Conservation (phyloP, 2,797 vertebrate genomes). For the Neomorphus geoffroyi region DNA sequence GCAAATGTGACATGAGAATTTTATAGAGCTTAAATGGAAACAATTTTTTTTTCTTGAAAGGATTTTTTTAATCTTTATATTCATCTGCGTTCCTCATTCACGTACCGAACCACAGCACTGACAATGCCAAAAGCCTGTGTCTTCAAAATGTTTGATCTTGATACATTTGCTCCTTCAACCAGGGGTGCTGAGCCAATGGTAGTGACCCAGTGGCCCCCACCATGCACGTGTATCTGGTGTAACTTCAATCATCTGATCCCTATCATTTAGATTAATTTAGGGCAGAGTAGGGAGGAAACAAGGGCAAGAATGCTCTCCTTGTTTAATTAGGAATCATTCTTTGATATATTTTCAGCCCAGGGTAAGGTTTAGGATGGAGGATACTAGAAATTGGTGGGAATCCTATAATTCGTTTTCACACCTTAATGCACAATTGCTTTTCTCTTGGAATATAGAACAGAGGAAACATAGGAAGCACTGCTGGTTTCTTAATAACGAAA, state of each 20-base stretch:
- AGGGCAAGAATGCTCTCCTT: not conserved
- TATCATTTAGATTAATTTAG: not conserved
- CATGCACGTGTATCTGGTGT: not conserved
- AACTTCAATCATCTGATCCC: not conserved
- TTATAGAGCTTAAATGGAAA: constrained; percentile 68
- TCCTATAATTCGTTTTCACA: not conserved
- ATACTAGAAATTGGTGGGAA: not conserved
- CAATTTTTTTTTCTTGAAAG: too few relatives aligned
- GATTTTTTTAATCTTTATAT: too few relatives aligned
- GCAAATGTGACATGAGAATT: constrained; percentile 68
- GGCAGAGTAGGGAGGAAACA: not conserved
- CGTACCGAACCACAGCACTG: too few relatives aligned
- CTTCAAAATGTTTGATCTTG: not conserved
- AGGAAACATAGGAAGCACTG: not conserved
- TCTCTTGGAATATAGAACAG: not conserved
- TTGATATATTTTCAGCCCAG: not conserved
- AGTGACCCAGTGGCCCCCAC: not conserved
- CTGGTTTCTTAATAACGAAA: not conserved
- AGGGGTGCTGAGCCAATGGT: not conserved
- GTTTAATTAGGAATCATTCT: not conserved
- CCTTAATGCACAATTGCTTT: not conserved
- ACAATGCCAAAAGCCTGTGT: not conserved
- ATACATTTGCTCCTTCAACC: not conserved
- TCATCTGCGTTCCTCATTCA: too few relatives aligned
- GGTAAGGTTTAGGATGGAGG: not conserved